Evolutionary conservation across 1,140 invertebrate genomes (phyloP), one percentile per base, ranked within the genome.

Genomic region (Cherax quadricarinatus): DNA sequence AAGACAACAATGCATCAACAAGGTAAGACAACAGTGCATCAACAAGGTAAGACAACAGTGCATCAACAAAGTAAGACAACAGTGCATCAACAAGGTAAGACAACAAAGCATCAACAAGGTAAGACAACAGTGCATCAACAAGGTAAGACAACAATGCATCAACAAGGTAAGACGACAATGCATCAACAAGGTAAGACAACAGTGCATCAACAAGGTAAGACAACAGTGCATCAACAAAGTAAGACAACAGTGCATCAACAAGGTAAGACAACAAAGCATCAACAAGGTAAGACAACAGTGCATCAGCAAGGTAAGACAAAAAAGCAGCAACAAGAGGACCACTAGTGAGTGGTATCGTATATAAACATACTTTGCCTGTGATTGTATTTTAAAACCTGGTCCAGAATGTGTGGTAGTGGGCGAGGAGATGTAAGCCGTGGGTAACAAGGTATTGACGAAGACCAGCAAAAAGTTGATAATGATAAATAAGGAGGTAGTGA

Each of bases 401-500:
- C 81, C 51, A 83, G n/a, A 60, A 57, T 83, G 21, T n/a, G 16
- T 83, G 2, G 18, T 53, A 57, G 81, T 83, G 81, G 81, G 51
- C 57, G 51, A 83, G 51, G 18, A 10, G 53, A 57, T 57, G 14
- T 14, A 5, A 57, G 6, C 51, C 49, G 51, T 51, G 24, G 81
- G 57, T 83, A 83, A 83, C 81, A 83, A 83, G 81, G 81, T 83
- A 83, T 83, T 83, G 81, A 83, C 81, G 81, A 83, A 86, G 62
- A 10, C 9, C 84, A 86, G 75, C 62, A 86, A 86, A 75, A 75
- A 86, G 41, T 16, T 75, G 84, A 86, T 86, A 86, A 86, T 86
- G 84, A 86, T 30, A 86, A 86, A 86, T 86, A 86, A 86, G 75
- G 84, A 86, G 84, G 21, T 86, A n/a, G 62, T 66, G 57, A 73